Conservation (phyloP, 2,113 vertebrate species). For the Bos indicus region DNA sequence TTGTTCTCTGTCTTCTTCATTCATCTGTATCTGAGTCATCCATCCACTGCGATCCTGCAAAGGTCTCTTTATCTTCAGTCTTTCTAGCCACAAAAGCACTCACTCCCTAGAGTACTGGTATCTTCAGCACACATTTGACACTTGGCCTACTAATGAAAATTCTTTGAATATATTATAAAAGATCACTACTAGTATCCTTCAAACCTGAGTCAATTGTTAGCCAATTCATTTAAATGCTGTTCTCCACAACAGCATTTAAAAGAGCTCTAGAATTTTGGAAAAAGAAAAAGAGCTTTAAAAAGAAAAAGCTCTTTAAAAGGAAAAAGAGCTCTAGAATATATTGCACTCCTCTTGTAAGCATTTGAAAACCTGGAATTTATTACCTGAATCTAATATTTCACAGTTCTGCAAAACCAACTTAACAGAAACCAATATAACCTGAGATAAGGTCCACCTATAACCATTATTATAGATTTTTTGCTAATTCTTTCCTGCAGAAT, state of each 20-base stretch:
- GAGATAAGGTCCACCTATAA: not conserved
- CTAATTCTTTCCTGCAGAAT: constrained; percentile 17
- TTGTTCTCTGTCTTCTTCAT: not conserved
- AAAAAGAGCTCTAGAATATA: not conserved
- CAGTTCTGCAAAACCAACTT: not conserved
- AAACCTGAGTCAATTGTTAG: constrained; percentile 12
- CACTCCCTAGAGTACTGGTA: not conserved
- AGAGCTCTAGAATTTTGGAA: not conserved
- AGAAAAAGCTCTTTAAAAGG: not conserved
- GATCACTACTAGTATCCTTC: not conserved
- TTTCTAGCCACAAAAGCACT: not conserved
- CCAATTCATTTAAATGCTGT: not conserved
- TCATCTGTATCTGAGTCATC: not conserved
- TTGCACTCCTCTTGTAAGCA: not conserved
- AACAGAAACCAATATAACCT: not conserved
- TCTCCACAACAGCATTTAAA: not conserved
- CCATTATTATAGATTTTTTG: constrained; percentile 25
- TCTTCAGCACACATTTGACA: not conserved
- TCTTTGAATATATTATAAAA: not conserved
- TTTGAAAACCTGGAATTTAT: not conserved
- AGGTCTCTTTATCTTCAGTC: not conserved
- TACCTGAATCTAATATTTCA: constrained; percentile 3
- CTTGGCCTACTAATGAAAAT: not conserved
- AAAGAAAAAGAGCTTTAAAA: not conserved
- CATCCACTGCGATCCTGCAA: not conserved